Base-by-base conservation (phyloP, 2,113 vertebrate species). In the Psettodes erumei region DNA sequence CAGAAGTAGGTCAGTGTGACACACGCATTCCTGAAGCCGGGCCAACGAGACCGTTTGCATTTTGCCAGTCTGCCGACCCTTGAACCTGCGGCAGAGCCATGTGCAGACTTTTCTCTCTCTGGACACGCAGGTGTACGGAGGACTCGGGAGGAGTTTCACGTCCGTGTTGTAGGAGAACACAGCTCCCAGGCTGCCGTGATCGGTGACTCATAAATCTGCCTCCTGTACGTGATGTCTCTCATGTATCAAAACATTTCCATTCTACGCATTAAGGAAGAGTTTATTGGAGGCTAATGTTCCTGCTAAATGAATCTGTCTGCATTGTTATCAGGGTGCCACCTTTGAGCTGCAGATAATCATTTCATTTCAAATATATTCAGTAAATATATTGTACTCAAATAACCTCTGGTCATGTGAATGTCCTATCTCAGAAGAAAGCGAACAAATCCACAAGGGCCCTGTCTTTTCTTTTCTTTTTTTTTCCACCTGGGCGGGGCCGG, bases 1-100 rank as follows among this genome's bases (percentile, higher is more conserved):
- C 84, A 79, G 76, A 83, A 79, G 61, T 83, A 68, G 86, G 86
- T 77, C 86, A 88, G 72, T 80, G 53, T 77, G 77, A 84, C 77
- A 75, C 61, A 78, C 54, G 45, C 77, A 79, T 85, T 84, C 81
- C 74, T 66, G 43, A 75, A 59, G 51, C 56, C 38, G 15, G 42
- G 28, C 73, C 60, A 67, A 18, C 23, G 33, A 61, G 48, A 37
- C 59, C 79, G 84, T 84, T 86, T 83, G 81, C 80, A 54, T 79
- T 84, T 63, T 61, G 60, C 58, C 66, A 53, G 51, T 45, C 75
- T 71, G 45, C 60, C 85, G 88, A 88, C 77, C 85, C 60, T 81
- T 81, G 73, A 77, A 81, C 30, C 33, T 69, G 3, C 12, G 69
- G 69, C 67, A 28, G 33, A 71, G 55, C 30, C n/a, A n/a, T 0